Conservation (phyloP, 2,797 vertebrate genomes). For the Antrozous pallidus region DNA sequence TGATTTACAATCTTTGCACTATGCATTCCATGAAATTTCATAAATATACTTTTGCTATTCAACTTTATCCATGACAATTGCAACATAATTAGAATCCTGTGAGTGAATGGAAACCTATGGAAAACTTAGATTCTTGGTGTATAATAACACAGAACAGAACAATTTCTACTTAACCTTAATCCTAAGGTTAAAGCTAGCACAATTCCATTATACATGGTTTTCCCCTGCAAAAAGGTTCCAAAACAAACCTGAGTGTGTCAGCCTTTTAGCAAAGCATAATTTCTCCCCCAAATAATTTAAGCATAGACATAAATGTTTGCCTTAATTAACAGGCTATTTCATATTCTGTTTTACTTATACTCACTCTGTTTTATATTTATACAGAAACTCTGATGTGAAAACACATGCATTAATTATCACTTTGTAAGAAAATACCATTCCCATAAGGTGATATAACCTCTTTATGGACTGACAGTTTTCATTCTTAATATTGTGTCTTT, state of each 20-base stretch:
- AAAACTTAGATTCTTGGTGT: neutral
- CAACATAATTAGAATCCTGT: neutral
- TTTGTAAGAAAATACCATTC: neutral
- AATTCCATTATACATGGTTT: neutral
- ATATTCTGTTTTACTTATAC: neutral
- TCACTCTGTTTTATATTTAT: neutral
- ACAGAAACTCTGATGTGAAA: neutral
- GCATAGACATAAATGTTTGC: neutral
- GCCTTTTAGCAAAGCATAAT: neutral
- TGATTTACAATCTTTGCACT: neutral
- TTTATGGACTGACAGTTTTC: neutral
- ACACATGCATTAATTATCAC: neutral
- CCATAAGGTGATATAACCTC: neutral
- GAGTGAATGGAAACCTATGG: neutral
- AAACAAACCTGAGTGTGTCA: neutral
- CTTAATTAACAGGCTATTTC: neutral
- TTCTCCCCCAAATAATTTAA: neutral
- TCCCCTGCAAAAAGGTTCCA: neutral
- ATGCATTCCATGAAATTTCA: neutral
- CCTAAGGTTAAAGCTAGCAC: neutral
- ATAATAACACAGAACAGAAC: neutral
- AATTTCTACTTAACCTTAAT: neutral
- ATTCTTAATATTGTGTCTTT: neutral
- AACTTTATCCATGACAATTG: neutral
- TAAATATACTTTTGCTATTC: constrained; percentile 5